Base-by-base conservation (phyloP, 2,797 vertebrate genomes). In the Triplophysa bombifrons region DNA sequence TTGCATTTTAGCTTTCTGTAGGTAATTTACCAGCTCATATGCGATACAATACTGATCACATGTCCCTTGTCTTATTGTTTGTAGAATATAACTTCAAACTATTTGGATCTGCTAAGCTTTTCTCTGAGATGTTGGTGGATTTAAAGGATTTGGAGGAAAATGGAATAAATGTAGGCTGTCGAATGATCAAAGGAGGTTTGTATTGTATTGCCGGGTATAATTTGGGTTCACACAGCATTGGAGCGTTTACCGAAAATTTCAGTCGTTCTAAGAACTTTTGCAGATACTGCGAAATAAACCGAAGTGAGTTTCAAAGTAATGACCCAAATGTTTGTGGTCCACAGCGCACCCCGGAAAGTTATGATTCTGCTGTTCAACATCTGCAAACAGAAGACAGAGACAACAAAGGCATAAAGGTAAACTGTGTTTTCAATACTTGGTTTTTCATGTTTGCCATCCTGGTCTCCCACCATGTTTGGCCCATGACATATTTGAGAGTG, bases 291-390 rank as follows among this genome's bases (percentile, higher is more conserved):
- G 30, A 30, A 30, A 30, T 30, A 30, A 68, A 67, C 55, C 66
- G 70, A 67, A 66, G 58, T 34, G 41, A 44, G 10, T 50, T 50
- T 50, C 48, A 50, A 50, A 50, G 30, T 30, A 4, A 50, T 16
- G 48, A 51, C 48, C 48, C 48, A 51, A 51, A 51, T 51, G 48
- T 84, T 78, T 67, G 65, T 84, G 80, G 58, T 71, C 72, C 83
- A 60, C 70, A 66, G 48, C 58, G 30, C 25, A 27, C 25, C 25
- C 25, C 25, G 25, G 80, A 75, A 60, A 74, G 30, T 10, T 74
- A 67, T 8, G 10, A 69, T 48, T 78, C 55, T 63, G 67, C 56
- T 61, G 41, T 78, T 60, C 1, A 14, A 22, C 13, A 71, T 17
- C 44, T 78, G 38, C 44, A 73, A 38, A 27, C 16, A 61, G 68